Evolutionary conservation across 2,113 vertebrate species (phyloP).

Genomic region (Corvus moneduloides): DNA sequence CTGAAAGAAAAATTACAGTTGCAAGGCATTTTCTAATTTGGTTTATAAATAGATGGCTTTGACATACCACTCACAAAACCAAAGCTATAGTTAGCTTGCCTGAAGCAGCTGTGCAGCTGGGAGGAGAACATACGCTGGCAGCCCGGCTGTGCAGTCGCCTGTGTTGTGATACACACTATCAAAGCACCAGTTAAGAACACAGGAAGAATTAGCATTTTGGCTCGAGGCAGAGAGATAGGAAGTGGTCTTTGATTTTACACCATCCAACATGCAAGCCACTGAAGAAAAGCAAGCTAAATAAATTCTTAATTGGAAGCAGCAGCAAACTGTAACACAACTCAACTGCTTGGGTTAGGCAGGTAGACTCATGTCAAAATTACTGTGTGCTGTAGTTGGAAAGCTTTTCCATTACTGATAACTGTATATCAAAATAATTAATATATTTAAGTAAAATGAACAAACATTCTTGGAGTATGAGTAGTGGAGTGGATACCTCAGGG

Average conservation of each 20-base stretch:
- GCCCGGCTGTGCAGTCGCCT: not conserved
- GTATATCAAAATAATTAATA: not conserved
- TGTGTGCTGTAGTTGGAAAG: not conserved
- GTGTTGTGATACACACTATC: not conserved
- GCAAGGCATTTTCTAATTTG: conserved; percentile 36
- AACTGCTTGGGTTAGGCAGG: not conserved
- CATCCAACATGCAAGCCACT: not conserved
- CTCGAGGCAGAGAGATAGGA: not conserved
- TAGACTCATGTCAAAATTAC: not conserved
- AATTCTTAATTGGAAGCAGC: not conserved
- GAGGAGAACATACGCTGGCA: not conserved
- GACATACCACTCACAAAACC: conserved; percentile 36
- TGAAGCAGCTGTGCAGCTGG: conserved; percentile 34
- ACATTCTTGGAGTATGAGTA: not conserved
- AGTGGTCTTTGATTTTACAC: not conserved
- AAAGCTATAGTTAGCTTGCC: conserved; percentile 46
- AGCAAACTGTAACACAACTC: not conserved
- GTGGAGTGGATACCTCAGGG: not conserved
- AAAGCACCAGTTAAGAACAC: conserved; percentile 17
- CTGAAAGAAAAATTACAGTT: conserved; percentile 33
- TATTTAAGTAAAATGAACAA: not conserved
- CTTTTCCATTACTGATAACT: not conserved
- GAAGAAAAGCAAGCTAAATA: not conserved
- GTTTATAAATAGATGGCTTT: conserved; percentile 55
- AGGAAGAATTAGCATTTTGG: conserved; percentile 20